Evolutionary conservation across 2,113 vertebrate genomes (phyloP), one percentile per base, ranked within the genome.

Genomic region (Dissostichus mawsoni): DNA sequence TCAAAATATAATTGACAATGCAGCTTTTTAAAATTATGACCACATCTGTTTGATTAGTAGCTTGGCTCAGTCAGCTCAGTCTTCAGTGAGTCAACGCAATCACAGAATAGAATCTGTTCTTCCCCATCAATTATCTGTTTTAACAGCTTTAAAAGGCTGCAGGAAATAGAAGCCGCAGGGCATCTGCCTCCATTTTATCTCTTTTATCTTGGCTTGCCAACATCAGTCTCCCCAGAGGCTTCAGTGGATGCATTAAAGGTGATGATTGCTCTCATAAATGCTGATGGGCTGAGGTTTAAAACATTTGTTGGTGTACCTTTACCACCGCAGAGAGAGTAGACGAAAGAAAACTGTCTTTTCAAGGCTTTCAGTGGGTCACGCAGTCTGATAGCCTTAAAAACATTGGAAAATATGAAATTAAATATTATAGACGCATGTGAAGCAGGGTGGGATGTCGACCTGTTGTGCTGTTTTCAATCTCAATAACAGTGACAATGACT

Each of bases 251-350:
- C 81, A 71, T 91, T 92, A 74, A 58, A 70, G 69, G 66, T 69
- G 61, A 18, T 92, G 82, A 91, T 84, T 80, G 77, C 45, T 73
- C 64, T 78, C 81, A 84, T 90, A 91, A 92, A 94, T 41, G 59
- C 68, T 72, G 74, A 89, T 52, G 4, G 80, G 47, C 76, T 78
- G 71, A 83, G 76, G 66, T 82, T 64, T 87, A 82, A 88, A 88
- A 86, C 72, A 67, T 79, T 66, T 70, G 50, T 18, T 80, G 58
- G 68, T 0, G n/a, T 75, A 48, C 50, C 41, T 70, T 82, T 50
- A 63, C 41, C 2, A 0, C 59, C 0, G 13, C 45, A 44, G 58
- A 80, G 18, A 80, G 23, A 16, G 55, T 33, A 82, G 69, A 12
- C 36, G 20, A 25, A 11, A 12, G 12, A 56, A 16, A 61, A 47